Evolutionary conservation across 2,113 vertebrate genomes (phyloP).

Genomic region (Hydrolagus affinis): DNA sequence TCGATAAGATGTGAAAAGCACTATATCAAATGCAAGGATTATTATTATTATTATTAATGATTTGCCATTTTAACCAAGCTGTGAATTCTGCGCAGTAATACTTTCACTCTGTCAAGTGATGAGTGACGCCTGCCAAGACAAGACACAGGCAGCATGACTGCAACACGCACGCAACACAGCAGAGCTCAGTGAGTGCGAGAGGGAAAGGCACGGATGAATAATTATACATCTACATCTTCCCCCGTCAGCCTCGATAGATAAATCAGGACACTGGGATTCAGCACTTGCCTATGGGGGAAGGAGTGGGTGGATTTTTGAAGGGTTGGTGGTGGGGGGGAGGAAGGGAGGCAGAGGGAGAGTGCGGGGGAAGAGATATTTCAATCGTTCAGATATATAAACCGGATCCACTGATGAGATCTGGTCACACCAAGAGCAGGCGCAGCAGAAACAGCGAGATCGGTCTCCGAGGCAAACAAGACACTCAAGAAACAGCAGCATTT

Average conservation of each 20-base stretch:
- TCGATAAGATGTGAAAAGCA: too few species aligned
- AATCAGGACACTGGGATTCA: not conserved
- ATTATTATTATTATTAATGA: too few species aligned
- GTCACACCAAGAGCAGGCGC: not conserved
- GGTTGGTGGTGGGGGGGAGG: not conserved
- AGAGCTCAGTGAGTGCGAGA: not conserved
- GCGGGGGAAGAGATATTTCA: too few species aligned
- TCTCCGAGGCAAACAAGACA: not conserved
- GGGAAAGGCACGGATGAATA: not conserved
- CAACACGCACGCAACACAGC: not conserved
- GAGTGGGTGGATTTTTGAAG: too few species aligned
- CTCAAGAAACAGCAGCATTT: not conserved
- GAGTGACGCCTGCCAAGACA: not conserved
- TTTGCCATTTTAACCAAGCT: not conserved
- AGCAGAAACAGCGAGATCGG: not conserved
- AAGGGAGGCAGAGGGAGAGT: too few species aligned
- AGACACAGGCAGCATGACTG: not conserved
- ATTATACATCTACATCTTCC: not conserved
- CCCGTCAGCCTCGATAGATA: not conserved
- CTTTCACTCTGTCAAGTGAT: not conserved
- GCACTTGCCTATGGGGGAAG: not conserved
- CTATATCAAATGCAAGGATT: too few species aligned
- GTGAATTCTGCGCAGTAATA: constrained; percentile 11
- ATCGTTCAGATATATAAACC: too few species aligned
- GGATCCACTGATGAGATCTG: not conserved